Evolutionary conservation across 2,888 invertebrate genomes (phyloP), one percentile per base, ranked within the genome.

Genomic region (Villa cingulata): DNA sequence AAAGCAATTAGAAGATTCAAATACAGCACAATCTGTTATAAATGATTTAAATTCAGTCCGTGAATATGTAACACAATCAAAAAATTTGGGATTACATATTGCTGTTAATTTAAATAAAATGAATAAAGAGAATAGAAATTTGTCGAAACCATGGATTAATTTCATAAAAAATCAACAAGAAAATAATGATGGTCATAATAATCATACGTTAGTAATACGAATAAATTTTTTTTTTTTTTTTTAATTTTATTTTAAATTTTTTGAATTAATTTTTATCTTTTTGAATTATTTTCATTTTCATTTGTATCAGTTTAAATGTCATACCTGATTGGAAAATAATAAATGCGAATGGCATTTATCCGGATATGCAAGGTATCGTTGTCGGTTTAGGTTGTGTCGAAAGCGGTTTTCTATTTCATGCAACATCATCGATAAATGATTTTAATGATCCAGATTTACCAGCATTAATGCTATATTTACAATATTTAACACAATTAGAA

Each of bases 361-460:
- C 65, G 48, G 46, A 59, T 50, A 62, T 73, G 55, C 66, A 69
- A 48, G 81, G 82, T 40, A 79, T 80, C 62, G 76, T 87, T 55
- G 74, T 84, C 48, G 88, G 88, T 27, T 75, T 90, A 60, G 88
- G 87, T 37, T 83, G 86, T 46, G 76, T 86, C 54, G 90, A 91
- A 70, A 85, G 87, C 0, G 75, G 80, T 5, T 88, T 78, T 70
- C 71, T 86, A 51, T 73, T 73, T 50, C 85, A 84, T 64, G 71
- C 78, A 20, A 74, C 77, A 17, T 78, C 78, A 18, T 79, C 82
- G 45, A 79, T 87, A 48, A 72, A 66, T 3, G 77, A 80, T 19
- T 79, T 76, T 62, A 67, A 70, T 42, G 67, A 78, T 62, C 67
- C 77, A 1, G 82, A 84, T 60, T 65, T 83, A 36, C 82, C 90